Conservation (phyloP, 2,888 invertebrate species). For the Spilarctia lutea region DNA sequence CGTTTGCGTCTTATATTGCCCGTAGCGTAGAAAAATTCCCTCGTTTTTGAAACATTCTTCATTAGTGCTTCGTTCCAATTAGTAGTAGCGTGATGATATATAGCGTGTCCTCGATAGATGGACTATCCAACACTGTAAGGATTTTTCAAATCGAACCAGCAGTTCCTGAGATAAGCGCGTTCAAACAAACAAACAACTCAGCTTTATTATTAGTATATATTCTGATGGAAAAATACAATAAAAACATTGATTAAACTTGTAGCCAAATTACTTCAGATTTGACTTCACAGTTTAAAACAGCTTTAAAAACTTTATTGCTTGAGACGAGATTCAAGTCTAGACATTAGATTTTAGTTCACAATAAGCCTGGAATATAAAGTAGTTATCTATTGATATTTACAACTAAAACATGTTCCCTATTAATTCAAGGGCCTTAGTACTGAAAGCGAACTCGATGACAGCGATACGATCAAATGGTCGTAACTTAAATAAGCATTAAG, state of each 20-base stretch:
- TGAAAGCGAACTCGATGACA: constrained; percentile 33
- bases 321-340: constrained; percentile 44
- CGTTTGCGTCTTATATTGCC: too few species aligned
- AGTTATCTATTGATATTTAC: constrained; percentile 1
- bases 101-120: too few species aligned
- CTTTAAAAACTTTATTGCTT: constrained; percentile 2
- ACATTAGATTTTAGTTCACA: constrained; percentile 21
- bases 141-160: too few species aligned
- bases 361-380: not conserved
- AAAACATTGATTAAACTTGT: not conserved
- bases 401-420: not conserved
- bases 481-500: constrained; percentile 84
- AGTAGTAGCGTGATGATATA: too few species aligned
- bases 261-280: not conserved
- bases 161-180: too few species aligned
- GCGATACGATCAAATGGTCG: constrained; percentile 77
- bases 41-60: too few species aligned
- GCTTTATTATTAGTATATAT: too few species aligned
- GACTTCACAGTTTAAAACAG: not conserved
- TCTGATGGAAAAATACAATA: not conserved
- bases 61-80: too few species aligned
- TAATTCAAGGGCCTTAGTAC: constrained; percentile 24
- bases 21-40: too few species aligned
- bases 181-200: too few species aligned
- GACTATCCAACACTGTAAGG: too few species aligned